Evolutionary conservation across 1,140 invertebrate species (phyloP), one percentile per base, ranked within the genome.

Genomic region (Drosophila sulfurigaster): DNA sequence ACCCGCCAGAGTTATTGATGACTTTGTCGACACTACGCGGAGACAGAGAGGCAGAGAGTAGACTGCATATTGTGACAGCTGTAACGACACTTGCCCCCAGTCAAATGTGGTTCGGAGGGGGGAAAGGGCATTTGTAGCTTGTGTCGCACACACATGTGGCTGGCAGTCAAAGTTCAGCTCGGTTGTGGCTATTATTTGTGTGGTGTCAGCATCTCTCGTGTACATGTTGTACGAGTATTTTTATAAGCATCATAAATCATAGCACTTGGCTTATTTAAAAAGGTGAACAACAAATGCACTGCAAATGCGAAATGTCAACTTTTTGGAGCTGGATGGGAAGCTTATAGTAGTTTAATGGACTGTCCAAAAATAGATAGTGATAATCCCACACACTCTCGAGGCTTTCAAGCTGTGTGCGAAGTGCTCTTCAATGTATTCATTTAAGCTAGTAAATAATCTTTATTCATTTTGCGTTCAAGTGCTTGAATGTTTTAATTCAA

Each of bases 1-100:
- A 30, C 46, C 8, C 52, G 57, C 28, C 30, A 70, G 20, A 25
- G 64, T 80, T 88, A 83, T 88, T 87, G 83, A 88, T 87, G 83
- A 70, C 68, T 65, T 56, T 45, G 63, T 48, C 38, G 51, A 60
- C 59, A 68, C 59, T 67, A 28, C 52, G 20, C 28, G 4, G 16
- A 25, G 16, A 25, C 3, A 20, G 13, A 49, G 13, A 20, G 15
- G n/a, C n/a, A 8, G 7, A 25, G 30, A 32, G 30, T 2, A 51
- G 7, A 57, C 64, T 52, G 52, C 67, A 54, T 48, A 59, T 54
- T 71, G 80, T 78, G 79, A 75, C 82, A 87, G 73, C 80, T 82
- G 83, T 69, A 66, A 76, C 71, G 58, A 51, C 72, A 74, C 71
- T 70, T 49, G 20, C 46, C 46, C 51, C 45, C 60, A 54, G 25